Conservation (phyloP, 2,113 vertebrate genomes). For the Salvator merianae region DNA sequence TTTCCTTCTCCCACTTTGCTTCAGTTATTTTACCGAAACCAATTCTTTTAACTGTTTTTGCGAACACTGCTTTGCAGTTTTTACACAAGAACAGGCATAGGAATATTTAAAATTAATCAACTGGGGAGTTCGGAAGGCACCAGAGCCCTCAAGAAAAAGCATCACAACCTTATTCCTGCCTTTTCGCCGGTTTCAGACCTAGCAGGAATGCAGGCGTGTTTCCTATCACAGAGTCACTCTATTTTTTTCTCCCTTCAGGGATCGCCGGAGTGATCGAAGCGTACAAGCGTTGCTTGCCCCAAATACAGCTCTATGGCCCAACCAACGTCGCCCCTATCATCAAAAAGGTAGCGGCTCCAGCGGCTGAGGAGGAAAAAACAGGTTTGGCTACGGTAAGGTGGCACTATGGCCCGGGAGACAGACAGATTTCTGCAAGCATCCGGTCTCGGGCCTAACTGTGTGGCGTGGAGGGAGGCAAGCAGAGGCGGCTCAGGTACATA, state of each 20-base stretch:
- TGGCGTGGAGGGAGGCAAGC: neutral
- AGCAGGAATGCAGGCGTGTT: too few species aligned
- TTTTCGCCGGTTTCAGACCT: too few species aligned
- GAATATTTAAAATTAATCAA: too few species aligned
- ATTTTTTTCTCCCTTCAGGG: conserved; percentile 41
- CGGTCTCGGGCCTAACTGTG: too few species aligned
- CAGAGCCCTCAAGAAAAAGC: too few species aligned
- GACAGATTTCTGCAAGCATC: neutral
- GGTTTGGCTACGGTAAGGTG: conserved; percentile 61
- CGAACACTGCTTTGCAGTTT: too few species aligned
- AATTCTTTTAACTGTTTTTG: too few species aligned
- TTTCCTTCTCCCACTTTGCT: too few species aligned
- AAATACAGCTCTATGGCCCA: conserved; percentile 73
- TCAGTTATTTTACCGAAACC: too few species aligned
- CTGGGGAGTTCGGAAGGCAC: too few species aligned
- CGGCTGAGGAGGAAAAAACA: conserved; percentile 62
- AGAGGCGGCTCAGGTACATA: neutral
- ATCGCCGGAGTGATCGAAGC: conserved; percentile 67
- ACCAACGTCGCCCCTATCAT: conserved; percentile 75
- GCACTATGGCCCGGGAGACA: neutral
- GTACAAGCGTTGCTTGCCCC: conserved; percentile 72
- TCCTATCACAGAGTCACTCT: neutral
- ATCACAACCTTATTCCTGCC: neutral
- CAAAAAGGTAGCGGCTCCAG: conserved; percentile 59
- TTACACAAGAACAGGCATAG: too few species aligned